phyloP scores from a whole-genome alignment of 1,140 invertebrate species.

The Trichonephila clavipes region DNA sequence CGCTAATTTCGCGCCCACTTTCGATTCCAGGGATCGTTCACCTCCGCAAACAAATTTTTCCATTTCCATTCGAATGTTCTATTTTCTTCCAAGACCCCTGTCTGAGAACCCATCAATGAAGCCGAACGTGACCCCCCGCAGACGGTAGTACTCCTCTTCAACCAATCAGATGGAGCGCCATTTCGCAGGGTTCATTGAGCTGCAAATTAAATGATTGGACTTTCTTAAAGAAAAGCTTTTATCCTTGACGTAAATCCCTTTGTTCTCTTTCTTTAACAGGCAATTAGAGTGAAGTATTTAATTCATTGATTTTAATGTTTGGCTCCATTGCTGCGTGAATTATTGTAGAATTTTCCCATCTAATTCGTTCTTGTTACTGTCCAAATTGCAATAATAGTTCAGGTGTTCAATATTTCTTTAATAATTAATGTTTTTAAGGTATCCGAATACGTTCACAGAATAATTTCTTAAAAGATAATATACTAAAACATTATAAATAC shows the following conservation, averaged over 20 bases:
- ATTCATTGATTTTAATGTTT: too few relatives aligned
- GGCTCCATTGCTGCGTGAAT: too few relatives aligned
- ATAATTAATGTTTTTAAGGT: too few relatives aligned
- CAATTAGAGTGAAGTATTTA: not conserved
- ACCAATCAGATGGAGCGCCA: not conserved
- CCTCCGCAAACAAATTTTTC: not conserved
- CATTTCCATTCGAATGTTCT: constrained; percentile 16
- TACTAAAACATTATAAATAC: too few relatives aligned
- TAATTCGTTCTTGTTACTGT: too few relatives aligned
- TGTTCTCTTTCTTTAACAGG: not conserved
- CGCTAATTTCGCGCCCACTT: not conserved
- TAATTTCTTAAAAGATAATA: too few relatives aligned
- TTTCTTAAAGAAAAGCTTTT: not conserved
- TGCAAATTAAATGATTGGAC: constrained; percentile 2
- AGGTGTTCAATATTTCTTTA: too few relatives aligned
- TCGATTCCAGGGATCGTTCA: not conserved
- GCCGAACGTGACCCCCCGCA: not conserved
- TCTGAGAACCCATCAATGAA: not conserved
- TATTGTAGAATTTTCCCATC: too few relatives aligned
- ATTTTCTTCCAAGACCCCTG: not conserved
- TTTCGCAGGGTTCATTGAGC: not conserved
- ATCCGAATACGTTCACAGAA: too few relatives aligned
- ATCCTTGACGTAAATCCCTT: not conserved
- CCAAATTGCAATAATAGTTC: too few relatives aligned
- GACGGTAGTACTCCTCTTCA: not conserved